These are phyloP conservation scores for Hydractinia symbiolongicarpus DNA, from an alignment of 30 jellyfish, hydroid and myxozoan genomes.

Conservation along the genomic window DNA sequence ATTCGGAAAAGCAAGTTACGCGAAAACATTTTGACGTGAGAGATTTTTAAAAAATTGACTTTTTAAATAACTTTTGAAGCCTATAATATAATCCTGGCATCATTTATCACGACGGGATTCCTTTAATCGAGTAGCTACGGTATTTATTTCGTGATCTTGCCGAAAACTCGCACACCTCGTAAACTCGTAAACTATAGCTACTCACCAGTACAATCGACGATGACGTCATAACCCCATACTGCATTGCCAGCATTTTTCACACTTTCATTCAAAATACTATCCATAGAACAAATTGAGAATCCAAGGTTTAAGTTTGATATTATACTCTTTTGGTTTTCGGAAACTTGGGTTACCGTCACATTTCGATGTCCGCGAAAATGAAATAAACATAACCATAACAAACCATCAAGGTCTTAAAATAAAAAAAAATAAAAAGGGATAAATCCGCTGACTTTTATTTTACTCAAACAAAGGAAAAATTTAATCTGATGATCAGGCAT, in stretches of 20 bases:
- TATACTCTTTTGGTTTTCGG: slow-evolving; percentile 69
- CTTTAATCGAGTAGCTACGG: no score
- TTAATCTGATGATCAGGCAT: no score
- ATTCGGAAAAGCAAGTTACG: no score
- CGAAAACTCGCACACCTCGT: no score
- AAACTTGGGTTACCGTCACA: slow-evolving; percentile 62
- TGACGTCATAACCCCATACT: slow-evolving; percentile 80
- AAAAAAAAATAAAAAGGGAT: not conserved
- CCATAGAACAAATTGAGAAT: slow-evolving; percentile 46
- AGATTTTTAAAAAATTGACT: no score
- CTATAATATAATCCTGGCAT: no score
- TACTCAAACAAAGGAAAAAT: no score
- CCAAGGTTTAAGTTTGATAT: slow-evolving; percentile 59
- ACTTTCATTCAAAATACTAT: slow-evolving; percentile 26
- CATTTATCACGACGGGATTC: no score
- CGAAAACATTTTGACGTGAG: no score
- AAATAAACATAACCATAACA: slow-evolving; percentile 75
- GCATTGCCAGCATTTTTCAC: slow-evolving; percentile 42
- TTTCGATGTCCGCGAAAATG: slow-evolving; percentile 88
- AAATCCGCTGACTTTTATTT: no score
- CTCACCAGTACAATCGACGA: slow-evolving; percentile 75
- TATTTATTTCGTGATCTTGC: no score
- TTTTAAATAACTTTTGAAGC: no score
- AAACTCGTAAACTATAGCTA: not conserved
- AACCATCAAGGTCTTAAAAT: slow-evolving; percentile 58